Evolutionary conservation across 2,113 vertebrate genomes (phyloP), one percentile per base, ranked within the genome.

Genomic region (Tamias sibiricus): DNA sequence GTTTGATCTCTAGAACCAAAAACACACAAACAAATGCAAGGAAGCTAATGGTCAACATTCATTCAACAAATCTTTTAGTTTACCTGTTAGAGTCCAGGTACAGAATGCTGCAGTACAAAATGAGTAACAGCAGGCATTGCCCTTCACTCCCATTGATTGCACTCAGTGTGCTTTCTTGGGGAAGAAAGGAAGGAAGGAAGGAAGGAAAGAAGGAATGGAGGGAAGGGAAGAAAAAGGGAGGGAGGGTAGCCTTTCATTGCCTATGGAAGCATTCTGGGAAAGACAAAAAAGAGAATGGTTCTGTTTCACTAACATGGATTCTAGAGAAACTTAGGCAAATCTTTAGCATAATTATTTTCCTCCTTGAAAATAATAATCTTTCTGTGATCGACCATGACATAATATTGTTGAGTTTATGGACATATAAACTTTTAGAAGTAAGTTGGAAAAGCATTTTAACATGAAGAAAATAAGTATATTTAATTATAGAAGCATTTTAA

Each of bases 1-100:
- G 64, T 35, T 35, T 35, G 16, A 35, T 32, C 64, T 35, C 64
- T 6, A 68, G 32, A 6, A 35, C 16, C 66, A n/a, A 32, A 26
- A 10, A 26, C 3, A 72, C 37, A 28, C 59, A 62, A 57, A 57
- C 54, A 57, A 62, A 22, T 91, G 1, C 2, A 80, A 90, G 13
- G 4, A 54, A 1, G 2, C 44, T 52, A 30, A 37, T 68, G 11
- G 24, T 85, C 35, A 92, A 62, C 9, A 80, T 59, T 97, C 16
- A 91, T 82, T 81, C 68, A 93, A 77, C 35, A 79, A n/a, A 76
- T 80, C 79, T 91, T 62, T 77, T 66, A 54, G 4, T 69, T 95
- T 42, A 17, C 11, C 3, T 94, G 14, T 37, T 64, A 59, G 54
- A 49, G 28, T 17, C 42, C 30, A 64, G 28, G 2, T 3, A 69